Percentiles rank a stretch among this genome's conserved stretches.
These are phyloP conservation scores for Catharus ustulatus DNA, from an alignment of 2,797 vertebrate species.

Conservation along the genomic window DNA sequence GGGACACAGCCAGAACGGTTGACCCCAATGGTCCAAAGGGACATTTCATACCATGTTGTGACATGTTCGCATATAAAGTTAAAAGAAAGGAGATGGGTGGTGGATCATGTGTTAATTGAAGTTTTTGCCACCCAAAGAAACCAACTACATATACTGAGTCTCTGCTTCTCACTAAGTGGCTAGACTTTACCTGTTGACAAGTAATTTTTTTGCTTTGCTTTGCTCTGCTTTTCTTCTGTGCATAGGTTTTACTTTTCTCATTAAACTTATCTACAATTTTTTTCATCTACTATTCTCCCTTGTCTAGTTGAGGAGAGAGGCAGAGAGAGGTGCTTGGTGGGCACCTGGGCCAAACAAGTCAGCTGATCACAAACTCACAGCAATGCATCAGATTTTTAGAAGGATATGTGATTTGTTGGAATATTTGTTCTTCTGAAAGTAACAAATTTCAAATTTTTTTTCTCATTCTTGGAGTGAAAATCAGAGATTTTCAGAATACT, in stretches of 20 bases:
- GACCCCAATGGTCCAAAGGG: no score
- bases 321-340: not conserved
- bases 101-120: not conserved
- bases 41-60: accelerated
- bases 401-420: not conserved
- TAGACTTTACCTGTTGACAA: not conserved
- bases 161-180: not conserved
- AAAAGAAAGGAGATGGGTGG: not conserved
- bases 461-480: not conserved
- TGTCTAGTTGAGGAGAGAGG: no score
- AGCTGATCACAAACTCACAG: not conserved
- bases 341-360: not conserved
- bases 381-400: not conserved
- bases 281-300: not conserved
- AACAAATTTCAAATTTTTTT: not conserved
- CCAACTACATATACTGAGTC: accelerated
- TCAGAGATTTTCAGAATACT: not conserved
- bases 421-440: not conserved
- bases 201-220: not conserved
- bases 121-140: not conserved
- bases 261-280: not conserved
- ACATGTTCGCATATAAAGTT: not conserved
- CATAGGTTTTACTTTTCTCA: not conserved
- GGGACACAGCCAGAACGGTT: not conserved
- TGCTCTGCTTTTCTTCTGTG: not conserved